Base-by-base conservation (phyloP, 2,113 vertebrate species). In the Istiophorus platypterus region DNA sequence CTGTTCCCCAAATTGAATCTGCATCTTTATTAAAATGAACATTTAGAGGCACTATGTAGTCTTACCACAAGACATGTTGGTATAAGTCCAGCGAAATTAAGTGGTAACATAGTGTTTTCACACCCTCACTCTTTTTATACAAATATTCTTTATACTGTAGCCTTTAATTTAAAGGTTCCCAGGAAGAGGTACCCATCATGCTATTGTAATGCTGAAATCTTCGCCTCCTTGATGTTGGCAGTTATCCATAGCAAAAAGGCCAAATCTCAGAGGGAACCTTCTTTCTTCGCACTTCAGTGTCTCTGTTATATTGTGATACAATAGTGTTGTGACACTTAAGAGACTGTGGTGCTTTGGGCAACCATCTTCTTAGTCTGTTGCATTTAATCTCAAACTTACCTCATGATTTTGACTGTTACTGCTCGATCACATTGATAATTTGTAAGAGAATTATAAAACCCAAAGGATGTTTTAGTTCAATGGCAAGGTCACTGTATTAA, bases 261-360 rank as follows among this genome's bases (percentile, higher is more conserved):
- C 70, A 80, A 61, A 47, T 85, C 67, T 79, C 75, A 61, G 37
- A 65, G 68, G 75, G 45, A 76, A 59, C n/a, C 72, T 37, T 70
- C 63, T 78, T 68, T 78, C 47, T 75, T 69, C 34, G 34, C 75
- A 62, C 24, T 64, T 74, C 63, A 31, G 31, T 78, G 72, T 87
- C 41, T 70, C 61, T 82, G 76, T 78, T 74, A 70, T 76, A 79
- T 41, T 63, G 31, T 80, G 68, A 85, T 85, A 84, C 18, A 18
- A 52, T 31, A 52, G 18, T 63, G 72, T 42, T 63, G 29, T 52
- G 24, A 67, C 15, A 72, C 24, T 56, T 52, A 31, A 61, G 54
- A 47, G 31, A 20, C 61, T 75, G 34, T 34, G 62, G 24, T 0
- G 15, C 31, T 37, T 52, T 26, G 18, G 22, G 14, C 22, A 52